phyloP scores from a whole-genome alignment of 2,113 vertebrate genomes.

The Phasianus colchicus region DNA sequence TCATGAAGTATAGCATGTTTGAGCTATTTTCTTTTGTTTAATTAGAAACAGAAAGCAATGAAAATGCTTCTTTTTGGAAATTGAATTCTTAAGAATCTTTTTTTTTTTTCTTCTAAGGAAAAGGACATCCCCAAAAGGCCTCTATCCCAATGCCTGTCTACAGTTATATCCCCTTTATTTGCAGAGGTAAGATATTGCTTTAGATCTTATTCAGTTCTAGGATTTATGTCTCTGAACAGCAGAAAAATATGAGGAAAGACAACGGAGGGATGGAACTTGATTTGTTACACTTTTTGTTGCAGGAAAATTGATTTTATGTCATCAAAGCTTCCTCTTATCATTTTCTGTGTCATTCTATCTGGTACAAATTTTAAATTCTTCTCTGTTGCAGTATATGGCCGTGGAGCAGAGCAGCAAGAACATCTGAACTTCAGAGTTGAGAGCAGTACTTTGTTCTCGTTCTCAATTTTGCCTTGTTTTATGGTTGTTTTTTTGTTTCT shows the following conservation, averaged over 20 bases:
- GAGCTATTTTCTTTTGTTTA: not conserved
- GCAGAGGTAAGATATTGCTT: conserved; percentile 84
- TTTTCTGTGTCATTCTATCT: not conserved
- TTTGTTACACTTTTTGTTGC: not conserved
- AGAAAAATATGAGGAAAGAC: not conserved
- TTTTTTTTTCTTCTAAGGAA: conserved; percentile 67
- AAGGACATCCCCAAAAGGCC: conserved; percentile 88
- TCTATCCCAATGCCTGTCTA: conserved; percentile 91
- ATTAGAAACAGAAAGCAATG: not conserved
- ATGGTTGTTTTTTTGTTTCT: not conserved
- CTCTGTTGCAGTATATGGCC: not conserved
- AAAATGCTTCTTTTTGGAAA: not conserved
- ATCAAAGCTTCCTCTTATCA: not conserved
- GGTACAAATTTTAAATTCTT: not conserved
- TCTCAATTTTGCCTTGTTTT: not conserved
- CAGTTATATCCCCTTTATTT: conserved; percentile 94
- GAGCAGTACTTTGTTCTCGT: not conserved
- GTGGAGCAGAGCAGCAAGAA: not conserved
- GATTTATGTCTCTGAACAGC: not conserved
- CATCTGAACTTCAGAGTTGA: not conserved
- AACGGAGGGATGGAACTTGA: not conserved
- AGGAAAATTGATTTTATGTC: not conserved
- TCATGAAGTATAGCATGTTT: not conserved
- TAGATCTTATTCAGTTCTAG: not conserved
- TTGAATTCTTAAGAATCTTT: not conserved